Base-by-base conservation (phyloP, 2,113 vertebrate species). In the Sander vitreus region DNA sequence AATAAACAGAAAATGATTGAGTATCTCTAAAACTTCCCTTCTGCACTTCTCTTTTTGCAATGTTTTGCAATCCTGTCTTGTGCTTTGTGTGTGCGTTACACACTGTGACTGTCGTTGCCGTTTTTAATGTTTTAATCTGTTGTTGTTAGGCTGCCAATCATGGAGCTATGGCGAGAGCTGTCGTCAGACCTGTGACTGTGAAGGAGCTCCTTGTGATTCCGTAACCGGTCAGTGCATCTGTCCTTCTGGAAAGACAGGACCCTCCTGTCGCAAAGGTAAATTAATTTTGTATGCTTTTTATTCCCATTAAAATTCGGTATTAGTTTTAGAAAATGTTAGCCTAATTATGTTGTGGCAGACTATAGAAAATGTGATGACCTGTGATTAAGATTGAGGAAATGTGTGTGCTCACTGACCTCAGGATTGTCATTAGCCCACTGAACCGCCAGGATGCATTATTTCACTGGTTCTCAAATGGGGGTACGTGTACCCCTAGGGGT, bases 171-270 rank as follows among this genome's bases (percentile, higher is more conserved):
- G 92, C 14, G 54, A 80, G 57, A 92, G 69, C 88, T 94, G 92
- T 70, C 62, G 19, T 43, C 81, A 93, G 86, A 93, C 9, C 55
- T 96, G 94, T 88, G 82, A 89, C 81, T 96, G 87, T 43, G 71
- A 84, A 66, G 89, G 76, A 83, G 90, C 80, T 4, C 68, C 83
- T 0, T 96, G 96, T 33, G 73, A 96, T 43, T 64, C 87, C 0
- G 23, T 84, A 77, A 94, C 90, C 0, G 95, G 95, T 47, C 89
- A 57, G 33, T 96, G 95, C 39, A 16, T 92, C 58, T 96, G 95
- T 78, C 92, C 95, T 60, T 84, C 90, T 81, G 95, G 95, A 55
- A 96, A 91, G 79, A 95, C 81, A 12, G 95, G 95, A 11, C 21
- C 43, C 27, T 50, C 50, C 0, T 96, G 95, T 87, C 90, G 94